These are phyloP conservation scores for Onthophagus sagittarius DNA, from an alignment of 2,888 invertebrate genomes.

Conservation along the genomic window DNA sequence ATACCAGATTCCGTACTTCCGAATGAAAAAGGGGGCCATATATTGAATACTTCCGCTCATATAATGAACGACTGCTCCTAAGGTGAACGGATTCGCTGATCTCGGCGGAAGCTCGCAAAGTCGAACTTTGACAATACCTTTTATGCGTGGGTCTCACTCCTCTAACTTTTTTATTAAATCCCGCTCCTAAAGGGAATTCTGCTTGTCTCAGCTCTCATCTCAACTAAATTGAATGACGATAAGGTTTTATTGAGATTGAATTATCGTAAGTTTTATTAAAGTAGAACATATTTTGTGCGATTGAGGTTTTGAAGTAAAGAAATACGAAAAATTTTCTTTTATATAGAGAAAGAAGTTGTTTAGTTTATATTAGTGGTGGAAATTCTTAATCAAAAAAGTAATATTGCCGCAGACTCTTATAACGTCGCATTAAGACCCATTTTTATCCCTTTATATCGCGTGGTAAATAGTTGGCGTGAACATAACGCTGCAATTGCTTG, in stretches of 20 bases:
- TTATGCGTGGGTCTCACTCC: background rate
- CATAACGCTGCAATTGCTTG: background rate
- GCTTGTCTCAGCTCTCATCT: background rate
- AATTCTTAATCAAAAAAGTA: slow-evolving; percentile 5
- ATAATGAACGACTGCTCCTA: background rate
- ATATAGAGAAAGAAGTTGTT: background rate
- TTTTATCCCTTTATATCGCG: background rate
- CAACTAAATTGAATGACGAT: background rate
- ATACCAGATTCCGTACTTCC: background rate
- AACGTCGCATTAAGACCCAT: background rate
- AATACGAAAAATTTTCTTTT: no score
- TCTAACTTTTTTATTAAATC: background rate
- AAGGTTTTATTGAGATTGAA: background rate
- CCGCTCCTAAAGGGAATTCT: background rate
- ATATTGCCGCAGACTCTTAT: background rate
- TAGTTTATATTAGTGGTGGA: background rate
- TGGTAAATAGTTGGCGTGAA: background rate
- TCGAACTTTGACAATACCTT: background rate
- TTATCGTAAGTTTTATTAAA: background rate
- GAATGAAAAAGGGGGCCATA: background rate
- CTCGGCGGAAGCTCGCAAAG: background rate
- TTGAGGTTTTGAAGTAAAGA: background rate
- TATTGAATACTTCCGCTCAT: background rate
- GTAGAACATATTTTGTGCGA: background rate
- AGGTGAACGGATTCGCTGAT: background rate